Evolutionary conservation across 37 sponge, comb jelly and placozoan species (phyloP).

Genomic region (Tethya wilhelma): DNA sequence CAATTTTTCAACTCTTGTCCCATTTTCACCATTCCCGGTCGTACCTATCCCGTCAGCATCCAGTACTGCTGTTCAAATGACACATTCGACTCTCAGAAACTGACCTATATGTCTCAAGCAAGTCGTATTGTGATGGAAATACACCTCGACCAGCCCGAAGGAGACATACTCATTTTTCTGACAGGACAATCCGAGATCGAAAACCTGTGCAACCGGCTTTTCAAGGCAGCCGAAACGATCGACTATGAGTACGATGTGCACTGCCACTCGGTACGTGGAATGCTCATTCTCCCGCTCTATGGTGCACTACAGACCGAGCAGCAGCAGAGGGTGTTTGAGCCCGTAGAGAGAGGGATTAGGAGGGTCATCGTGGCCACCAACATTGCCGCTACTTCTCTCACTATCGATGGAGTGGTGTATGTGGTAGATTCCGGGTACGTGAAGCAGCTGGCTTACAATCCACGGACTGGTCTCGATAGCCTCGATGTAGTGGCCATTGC

Average conservation of each 20-base stretch:
- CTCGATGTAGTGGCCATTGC: slow-evolving; percentile 83
- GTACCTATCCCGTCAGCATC: slow-evolving; percentile 72
- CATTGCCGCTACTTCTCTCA: slow-evolving; percentile 92
- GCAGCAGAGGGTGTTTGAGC: slow-evolving; percentile 83
- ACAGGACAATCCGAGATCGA: slow-evolving; percentile 92
- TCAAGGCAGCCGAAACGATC: slow-evolving; percentile 71
- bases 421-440: slow-evolving; percentile 89
- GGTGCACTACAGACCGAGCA: slow-evolving; percentile 85
- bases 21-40: slow-evolving; percentile 84
- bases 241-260: slow-evolving; percentile 85
- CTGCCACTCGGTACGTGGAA: slow-evolving; percentile 50
- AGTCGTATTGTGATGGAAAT: slow-evolving; percentile 83
- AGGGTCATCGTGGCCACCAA: slow-evolving; percentile 89
- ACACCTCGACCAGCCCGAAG: slow-evolving; percentile 73
- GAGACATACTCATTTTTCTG: slow-evolving; percentile 88
- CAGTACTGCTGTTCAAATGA: slow-evolving; percentile 62
- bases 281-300: slow-evolving; percentile 84
- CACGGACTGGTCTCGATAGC: slow-evolving; percentile 83
- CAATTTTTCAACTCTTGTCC: slow-evolving; percentile 84
- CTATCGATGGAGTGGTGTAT: slow-evolving; percentile 90
- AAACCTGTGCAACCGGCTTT: slow-evolving; percentile 75
- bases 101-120: slow-evolving; percentile 76
- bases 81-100: slow-evolving; percentile 60
- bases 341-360: slow-evolving; percentile 55
- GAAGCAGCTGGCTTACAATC: slow-evolving; percentile 82